Evolutionary conservation across 35 echinoderm and acorn worm species (phyloP), one percentile per base, ranked within the genome.

Genomic region (Apostichopus japonicus): DNA sequence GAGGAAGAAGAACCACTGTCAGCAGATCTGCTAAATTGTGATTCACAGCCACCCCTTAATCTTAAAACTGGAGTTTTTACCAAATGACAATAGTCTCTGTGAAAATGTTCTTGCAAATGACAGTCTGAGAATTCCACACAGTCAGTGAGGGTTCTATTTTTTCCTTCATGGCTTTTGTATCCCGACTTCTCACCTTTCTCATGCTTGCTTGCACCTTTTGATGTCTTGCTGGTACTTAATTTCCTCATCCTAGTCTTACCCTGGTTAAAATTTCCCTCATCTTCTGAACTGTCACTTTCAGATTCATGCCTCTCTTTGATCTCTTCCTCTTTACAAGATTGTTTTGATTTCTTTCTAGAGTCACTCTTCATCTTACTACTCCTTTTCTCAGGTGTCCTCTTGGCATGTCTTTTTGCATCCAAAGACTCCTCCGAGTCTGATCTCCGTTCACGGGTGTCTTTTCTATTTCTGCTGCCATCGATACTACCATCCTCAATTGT

Each of bases 261-360:
- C 16, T 23, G 54, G 63, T 25, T 73, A 22, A 8, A 7, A 27
- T 72, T 65, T 72, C 63, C 81, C 51, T 89, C 86, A 89, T 89
- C 86, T 65, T 73, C 86, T 33, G 86, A 89, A 54, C 56, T 89
- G 22, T 89, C 86, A 89, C 62, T 89, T 19, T 89, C 86, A 52
- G 86, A 89, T 4, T 54, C 59, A 72, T 17, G 4, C 65, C 63
- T 87, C 56, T 71, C 63, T 62, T 62, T 87, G 11, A 63, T 10
- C 63, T 22, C 56, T 14, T 87, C 86, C 16, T 87, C 61, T 87
- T 63, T 87, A 22, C 86, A 87, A 17, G 86, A 87, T 65, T 55
- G 15, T 51, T 87, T 87, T 62, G 86, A 87, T 71, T 87, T 87
- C 86, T 87, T 71, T 65, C 63, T 57, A 19, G 11, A 57, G 23